phyloP scores from a whole-genome alignment of 2,888 invertebrate species.

The Carterocephalus palaemon region DNA sequence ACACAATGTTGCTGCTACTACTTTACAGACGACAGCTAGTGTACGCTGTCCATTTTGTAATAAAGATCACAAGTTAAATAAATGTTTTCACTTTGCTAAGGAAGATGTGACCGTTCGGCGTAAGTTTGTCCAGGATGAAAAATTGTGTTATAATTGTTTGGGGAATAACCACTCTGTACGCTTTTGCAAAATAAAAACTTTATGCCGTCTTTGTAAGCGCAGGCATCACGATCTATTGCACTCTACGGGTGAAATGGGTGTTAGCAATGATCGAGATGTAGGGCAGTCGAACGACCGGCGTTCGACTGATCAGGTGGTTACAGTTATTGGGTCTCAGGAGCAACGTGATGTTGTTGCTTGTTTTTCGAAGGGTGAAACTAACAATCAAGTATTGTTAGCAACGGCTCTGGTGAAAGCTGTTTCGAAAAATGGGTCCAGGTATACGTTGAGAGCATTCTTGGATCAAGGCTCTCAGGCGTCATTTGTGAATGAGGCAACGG shows the following conservation, averaged over 20 bases:
- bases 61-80: slow-evolving; percentile 29
- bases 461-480: slow-evolving; percentile 26
- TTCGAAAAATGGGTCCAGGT: slow-evolving; percentile 19
- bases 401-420: slow-evolving; percentile 33
- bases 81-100: slow-evolving; percentile 10
- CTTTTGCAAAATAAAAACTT: background rate
- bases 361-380: background rate
- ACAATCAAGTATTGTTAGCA: slow-evolving; percentile 32
- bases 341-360: background rate
- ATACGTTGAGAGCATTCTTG: slow-evolving; percentile 11
- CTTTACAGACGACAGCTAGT: slow-evolving; percentile 3
- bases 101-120: background rate
- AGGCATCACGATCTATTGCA: slow-evolving; percentile 1
- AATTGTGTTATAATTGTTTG: background rate
- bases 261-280: background rate
- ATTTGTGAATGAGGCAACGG: slow-evolving; percentile 21
- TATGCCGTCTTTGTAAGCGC: slow-evolving; percentile 2
- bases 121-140: background rate
- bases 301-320: slow-evolving; percentile 8
- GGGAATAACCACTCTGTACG: background rate
- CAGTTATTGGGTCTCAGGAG: background rate
- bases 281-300: background rate
- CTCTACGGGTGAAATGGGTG: background rate
- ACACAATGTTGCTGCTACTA: background rate
- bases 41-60: slow-evolving; percentile 22